Evolutionary conservation across 2,888 invertebrate genomes (phyloP), one percentile per base, ranked within the genome.

Genomic region (Ormyrus nitidulus): DNA sequence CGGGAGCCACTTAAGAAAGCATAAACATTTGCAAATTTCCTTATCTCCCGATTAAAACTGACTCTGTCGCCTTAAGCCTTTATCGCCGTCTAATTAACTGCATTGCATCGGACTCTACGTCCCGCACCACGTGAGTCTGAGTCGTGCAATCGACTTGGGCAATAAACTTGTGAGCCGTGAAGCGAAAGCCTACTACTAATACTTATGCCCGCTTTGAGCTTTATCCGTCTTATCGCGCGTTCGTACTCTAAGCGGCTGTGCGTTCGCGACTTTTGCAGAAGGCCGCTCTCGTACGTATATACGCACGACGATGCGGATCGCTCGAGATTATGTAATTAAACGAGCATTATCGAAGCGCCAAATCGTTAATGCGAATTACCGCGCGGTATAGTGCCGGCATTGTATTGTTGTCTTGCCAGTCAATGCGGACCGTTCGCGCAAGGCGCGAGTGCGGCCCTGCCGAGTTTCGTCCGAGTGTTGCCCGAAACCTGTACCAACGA

Each of bases 361-460:
- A 69, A 56, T 44, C 19, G 44, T 13, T 10, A 34, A 34, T 3
- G 10, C 10, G 62, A 5, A 6, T 34, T 62, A 5, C 8, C 62
- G 9, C 46, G 10, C 44, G 19, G 19, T 5, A 3, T n/a, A 11
- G 9, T 10, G 49, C 46, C 46, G 34, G 49, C 48, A 66, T 34
- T 9, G 54, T 13, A 46, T 62, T 54, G 62, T n/a, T 10, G 49
- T 8, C 51, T 62, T 44, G 51, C 51, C 75, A 66, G 75, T 75
- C 59, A 59, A n/a, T 51, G 59, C 59, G 49, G 34, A 59, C 44
- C 59, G 34, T 58, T 72, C 66, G 74, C 49, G 64, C n/a, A 65
- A 66, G 58, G 56, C 59, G 74, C 6, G 64, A 62, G n/a, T 53
- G 53, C 72, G n/a, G n/a, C n/a, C n/a, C n/a, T n/a, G n/a, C n/a